Evolutionary conservation across 2,888 invertebrate genomes (phyloP), one percentile per base, ranked within the genome.

Genomic region (Escarpia spicata): DNA sequence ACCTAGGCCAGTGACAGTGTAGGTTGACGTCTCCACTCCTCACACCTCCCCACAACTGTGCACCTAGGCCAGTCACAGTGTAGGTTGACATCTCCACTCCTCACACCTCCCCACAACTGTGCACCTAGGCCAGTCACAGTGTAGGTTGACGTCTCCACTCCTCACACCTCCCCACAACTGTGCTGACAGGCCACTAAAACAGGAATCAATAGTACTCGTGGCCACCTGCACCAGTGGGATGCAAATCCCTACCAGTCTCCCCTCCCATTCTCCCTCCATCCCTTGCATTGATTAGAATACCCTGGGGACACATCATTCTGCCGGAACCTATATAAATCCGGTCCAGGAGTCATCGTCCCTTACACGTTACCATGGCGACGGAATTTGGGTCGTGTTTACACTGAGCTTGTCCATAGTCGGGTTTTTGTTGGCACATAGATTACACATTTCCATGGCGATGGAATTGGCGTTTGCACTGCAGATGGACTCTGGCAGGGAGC

Each of bases 391-490:
- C 75, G n/a, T 75, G 75, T 75, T 75, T 75, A 75, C 75, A 26
- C 52, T 6, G 75, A 75, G 75, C 75, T 75, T n/a, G 26, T 75
- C 75, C 6, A 26, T 26, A 26, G 37, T 37, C 75, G 75, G 75
- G 75, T 75, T 75, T 75, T 75, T 75, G 75, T 75, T 75, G 75
- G 75, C 75, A 75, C 75, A 75, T 75, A 75, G 75, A 75, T 75
- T 75, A 75, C 75, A 75, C 75, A 26, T 75, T 75, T 75, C 75
- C 75, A 75, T 75, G 75, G 75, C 75, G n/a, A 75, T 26, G 26
- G 19, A n/a, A 26, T 75, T 75, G 75, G 75, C 75, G n/a, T 75
- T 75, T 75, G 75, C 75, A 3, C 26, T n/a, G 75, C 6, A 6
- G 52, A n/a, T 75, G 75, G 75, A 75, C 75, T 75, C 75, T 75